A percentile compares a stretch with the other conserved stretches of the same genome.
Evolutionary conservation across 2,888 invertebrate genomes (phyloP).

Genomic region (Tenthredo scrophulariae): DNA sequence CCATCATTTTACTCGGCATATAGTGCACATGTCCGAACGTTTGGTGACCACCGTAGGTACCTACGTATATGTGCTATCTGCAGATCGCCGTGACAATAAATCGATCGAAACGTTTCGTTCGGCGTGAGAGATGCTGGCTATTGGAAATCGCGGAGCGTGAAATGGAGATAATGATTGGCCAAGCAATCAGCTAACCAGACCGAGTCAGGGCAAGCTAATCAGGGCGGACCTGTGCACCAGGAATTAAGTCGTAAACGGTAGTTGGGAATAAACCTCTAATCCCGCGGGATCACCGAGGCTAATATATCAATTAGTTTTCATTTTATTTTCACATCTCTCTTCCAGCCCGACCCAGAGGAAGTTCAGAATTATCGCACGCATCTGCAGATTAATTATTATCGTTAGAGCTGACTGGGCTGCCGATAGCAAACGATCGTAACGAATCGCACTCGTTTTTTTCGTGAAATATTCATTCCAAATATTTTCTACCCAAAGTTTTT

Average conservation of each 20-base stretch:
- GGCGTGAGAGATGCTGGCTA: conserved; percentile 66
- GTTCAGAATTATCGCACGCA: neutral
- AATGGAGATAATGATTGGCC: conserved; percentile 76
- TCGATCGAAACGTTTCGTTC: conserved; percentile 56
- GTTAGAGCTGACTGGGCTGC: neutral
- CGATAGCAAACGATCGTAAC: neutral
- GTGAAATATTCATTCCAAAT: neutral
- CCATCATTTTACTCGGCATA: neutral
- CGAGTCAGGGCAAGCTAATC: conserved; percentile 70
- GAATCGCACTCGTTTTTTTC: neutral
- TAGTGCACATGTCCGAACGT: neutral
- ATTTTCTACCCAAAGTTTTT: neutral
- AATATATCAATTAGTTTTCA: conserved; percentile 20
- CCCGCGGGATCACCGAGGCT: neutral
- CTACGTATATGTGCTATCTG: neutral
- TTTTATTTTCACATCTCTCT: neutral
- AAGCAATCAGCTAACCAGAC: conserved; percentile 74
- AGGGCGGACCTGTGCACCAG: conserved; percentile 58
- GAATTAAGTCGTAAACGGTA: conserved; percentile 41
- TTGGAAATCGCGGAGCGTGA: conserved; percentile 70
- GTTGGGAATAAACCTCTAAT: neutral
- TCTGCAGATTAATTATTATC: neutral
- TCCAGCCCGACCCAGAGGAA: neutral
- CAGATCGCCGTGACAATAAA: conserved; percentile 38
- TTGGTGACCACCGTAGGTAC: neutral